Percentiles rank a stretch among this genome's conserved stretches.
These are phyloP conservation scores for Ferdinandea cuprea DNA, from an alignment of 2,888 invertebrate species.

Conservation along the genomic window DNA sequence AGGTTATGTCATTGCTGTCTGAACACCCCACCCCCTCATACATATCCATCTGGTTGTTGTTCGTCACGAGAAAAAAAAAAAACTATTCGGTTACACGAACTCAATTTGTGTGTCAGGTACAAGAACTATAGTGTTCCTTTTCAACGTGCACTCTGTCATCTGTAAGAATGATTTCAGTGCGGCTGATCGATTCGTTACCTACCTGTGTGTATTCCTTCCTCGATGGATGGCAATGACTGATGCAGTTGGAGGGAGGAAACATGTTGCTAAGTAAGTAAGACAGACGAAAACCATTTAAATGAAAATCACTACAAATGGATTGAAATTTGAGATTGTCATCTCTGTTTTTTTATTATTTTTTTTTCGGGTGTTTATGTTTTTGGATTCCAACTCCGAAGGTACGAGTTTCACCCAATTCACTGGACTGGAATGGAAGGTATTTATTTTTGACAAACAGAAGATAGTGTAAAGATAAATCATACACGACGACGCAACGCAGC, in stretches of 20 bases:
- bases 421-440: background rate
- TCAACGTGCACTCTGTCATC: background rate
- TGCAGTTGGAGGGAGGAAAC: too few species aligned
- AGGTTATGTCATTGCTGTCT: constrained; percentile 41
- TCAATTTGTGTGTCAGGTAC: constrained; percentile 46
- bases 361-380: constrained; percentile 36
- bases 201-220: background rate
- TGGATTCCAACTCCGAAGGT: too few species aligned
- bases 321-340: constrained; percentile 65
- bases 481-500: constrained; percentile 6
- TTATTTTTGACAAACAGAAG: constrained; percentile 18
- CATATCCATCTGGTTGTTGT: constrained; percentile 6
- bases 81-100: constrained; percentile 52
- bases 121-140: constrained; percentile 4
- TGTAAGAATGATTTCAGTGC: constrained; percentile 31
- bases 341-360: background rate
- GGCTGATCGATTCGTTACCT: constrained; percentile 32
- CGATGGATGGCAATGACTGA: constrained; percentile 19
- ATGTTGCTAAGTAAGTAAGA: too few species aligned
- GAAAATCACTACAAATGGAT: constrained; percentile 43
- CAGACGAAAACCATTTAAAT: constrained; percentile 32
- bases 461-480: constrained; percentile 45
- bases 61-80: background rate
- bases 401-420: background rate
- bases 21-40: constrained; percentile 30